Conservation (phyloP, 1,140 invertebrate genomes). For the Anoplophora glabripennis region DNA sequence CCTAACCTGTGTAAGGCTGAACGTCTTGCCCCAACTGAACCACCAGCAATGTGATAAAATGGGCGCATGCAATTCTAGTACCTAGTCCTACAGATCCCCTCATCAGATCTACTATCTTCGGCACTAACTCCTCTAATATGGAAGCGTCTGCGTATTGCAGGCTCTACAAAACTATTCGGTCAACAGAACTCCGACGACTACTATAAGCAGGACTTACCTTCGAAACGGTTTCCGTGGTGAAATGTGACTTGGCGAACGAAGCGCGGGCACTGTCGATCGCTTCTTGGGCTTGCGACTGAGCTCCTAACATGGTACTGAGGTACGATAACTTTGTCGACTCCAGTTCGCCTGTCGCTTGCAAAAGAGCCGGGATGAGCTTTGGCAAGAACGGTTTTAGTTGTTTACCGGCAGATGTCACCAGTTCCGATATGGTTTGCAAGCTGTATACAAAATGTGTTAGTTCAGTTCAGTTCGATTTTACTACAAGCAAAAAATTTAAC, state of each 20-base stretch:
- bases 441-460: conserved; percentile 57
- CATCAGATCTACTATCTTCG: conserved; percentile 77
- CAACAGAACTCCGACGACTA: neutral
- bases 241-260: conserved; percentile 74
- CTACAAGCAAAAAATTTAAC: no score
- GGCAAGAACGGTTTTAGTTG: conserved; percentile 77
- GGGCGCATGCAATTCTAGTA: conserved; percentile 80
- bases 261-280: conserved; percentile 74
- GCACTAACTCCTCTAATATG: conserved; percentile 74
- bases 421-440: conserved; percentile 77
- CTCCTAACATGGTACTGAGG: conserved; percentile 70
- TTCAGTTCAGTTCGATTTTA: no score
- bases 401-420: conserved; percentile 75
- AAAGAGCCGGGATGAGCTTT: conserved; percentile 75
- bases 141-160: conserved; percentile 77
- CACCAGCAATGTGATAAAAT: conserved; percentile 76
- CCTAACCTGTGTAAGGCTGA: conserved; percentile 60
- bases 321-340: conserved; percentile 78
- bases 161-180: conserved; percentile 59
- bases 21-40: conserved; percentile 55
- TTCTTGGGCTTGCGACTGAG: conserved; percentile 65
- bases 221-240: conserved; percentile 84
- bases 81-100: conserved; percentile 77
- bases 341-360: conserved; percentile 80
- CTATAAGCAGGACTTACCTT: conserved; percentile 56